Percentiles rank a stretch among this genome's conserved stretches.
These are phyloP conservation scores for Graphium colonna DNA, from an alignment of 2,888 invertebrate genomes.

Conservation along the genomic window DNA sequence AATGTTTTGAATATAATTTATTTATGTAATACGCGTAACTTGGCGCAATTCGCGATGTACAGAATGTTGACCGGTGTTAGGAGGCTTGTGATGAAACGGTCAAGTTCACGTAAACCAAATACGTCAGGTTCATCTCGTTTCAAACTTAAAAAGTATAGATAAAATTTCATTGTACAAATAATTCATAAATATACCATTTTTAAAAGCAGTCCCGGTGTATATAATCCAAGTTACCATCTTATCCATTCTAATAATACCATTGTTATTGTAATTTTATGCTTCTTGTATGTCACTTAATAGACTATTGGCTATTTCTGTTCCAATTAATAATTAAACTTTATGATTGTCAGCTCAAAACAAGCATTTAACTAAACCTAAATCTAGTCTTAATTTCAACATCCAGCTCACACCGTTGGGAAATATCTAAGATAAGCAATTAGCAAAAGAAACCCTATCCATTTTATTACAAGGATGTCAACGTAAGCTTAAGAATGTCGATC, in stretches of 20 bases:
- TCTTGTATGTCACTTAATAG: too few species aligned
- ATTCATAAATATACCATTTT: too few species aligned
- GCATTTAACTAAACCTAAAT: too few species aligned
- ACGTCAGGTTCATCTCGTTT: slow-evolving; percentile 4
- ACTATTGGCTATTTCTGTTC: too few species aligned
- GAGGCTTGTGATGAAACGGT: slow-evolving; percentile 63
- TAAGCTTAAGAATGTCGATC: slow-evolving; percentile 14
- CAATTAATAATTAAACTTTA: too few species aligned
- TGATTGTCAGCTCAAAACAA: too few species aligned
- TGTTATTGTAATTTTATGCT: too few species aligned
- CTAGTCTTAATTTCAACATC: too few species aligned
- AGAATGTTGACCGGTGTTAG: slow-evolving; percentile 55
- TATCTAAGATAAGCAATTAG: background rate
- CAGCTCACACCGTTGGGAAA: background rate
- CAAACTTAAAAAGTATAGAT: background rate
- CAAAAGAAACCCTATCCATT: background rate
- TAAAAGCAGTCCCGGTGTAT: too few species aligned
- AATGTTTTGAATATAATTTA: slow-evolving; percentile 6
- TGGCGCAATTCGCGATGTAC: slow-evolving; percentile 31
- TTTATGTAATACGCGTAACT: slow-evolving; percentile 13
- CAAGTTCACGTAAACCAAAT: slow-evolving; percentile 61
- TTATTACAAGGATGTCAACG: slow-evolving; percentile 12
- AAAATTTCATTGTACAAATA: too few species aligned
- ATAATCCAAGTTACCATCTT: too few species aligned
- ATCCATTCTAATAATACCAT: too few species aligned